A percentile compares a stretch with the other conserved stretches of the same genome.
Conservation (phyloP, 2,113 vertebrate genomes). For the Phainopepla nitens region DNA sequence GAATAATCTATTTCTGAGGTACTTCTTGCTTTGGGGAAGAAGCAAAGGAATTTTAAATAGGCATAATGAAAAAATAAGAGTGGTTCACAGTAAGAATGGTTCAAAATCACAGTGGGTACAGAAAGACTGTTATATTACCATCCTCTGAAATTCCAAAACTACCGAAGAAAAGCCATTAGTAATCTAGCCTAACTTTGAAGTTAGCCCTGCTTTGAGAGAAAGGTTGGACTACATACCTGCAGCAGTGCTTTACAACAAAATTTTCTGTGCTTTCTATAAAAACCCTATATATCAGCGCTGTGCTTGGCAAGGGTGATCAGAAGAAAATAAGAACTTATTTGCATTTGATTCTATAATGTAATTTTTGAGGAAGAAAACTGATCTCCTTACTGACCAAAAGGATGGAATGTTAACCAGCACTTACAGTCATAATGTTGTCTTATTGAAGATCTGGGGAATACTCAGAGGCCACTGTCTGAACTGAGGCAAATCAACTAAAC, state of each 20-base stretch:
- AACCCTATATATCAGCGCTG: background rate
- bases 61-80: background rate
- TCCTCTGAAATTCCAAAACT: background rate
- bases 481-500: background rate
- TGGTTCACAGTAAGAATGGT: background rate
- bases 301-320: background rate
- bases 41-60: background rate
- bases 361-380: background rate
- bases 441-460: background rate
- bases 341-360: too few relatives aligned
- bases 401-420: background rate
- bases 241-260: background rate
- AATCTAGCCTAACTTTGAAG: background rate
- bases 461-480: background rate
- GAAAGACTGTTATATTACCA: background rate
- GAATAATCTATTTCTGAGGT: background rate
- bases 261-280: background rate
- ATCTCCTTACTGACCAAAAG: background rate
- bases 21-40: background rate
- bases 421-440: background rate
- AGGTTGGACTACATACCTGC: background rate
- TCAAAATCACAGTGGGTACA: background rate
- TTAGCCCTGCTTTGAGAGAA: background rate
- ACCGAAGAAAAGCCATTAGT: background rate
- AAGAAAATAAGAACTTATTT: background rate